These are phyloP conservation scores for Psittacula echo DNA, from an alignment of 2,797 vertebrate genomes.

Conservation along the genomic window DNA sequence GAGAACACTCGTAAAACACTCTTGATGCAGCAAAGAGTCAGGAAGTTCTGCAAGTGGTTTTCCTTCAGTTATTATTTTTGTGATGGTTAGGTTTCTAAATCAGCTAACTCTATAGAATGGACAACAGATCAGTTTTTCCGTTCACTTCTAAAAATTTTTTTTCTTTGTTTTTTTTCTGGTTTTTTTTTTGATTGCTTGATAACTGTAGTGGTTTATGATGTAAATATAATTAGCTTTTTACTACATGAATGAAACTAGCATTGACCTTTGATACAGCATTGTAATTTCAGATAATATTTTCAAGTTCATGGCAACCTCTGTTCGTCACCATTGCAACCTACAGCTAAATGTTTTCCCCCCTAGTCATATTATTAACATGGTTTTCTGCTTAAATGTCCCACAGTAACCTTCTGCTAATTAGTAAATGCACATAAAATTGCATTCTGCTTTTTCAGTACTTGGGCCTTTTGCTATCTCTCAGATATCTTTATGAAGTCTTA, in stretches of 20 bases:
- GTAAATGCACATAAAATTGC: constrained; percentile 33
- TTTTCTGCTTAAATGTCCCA: constrained; percentile 35
- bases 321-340: constrained; percentile 50
- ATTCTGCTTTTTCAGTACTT: constrained; percentile 28
- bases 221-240: constrained; percentile 64
- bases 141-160: neutral
- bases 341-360: constrained; percentile 27
- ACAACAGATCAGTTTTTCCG: neutral
- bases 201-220: neutral
- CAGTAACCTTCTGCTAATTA: constrained; percentile 60
- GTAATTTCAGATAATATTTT: constrained; percentile 43
- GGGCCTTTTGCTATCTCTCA: neutral
- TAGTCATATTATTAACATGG: constrained; percentile 48
- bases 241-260: constrained; percentile 29
- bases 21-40: neutral
- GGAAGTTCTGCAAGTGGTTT: neutral
- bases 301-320: constrained; percentile 46
- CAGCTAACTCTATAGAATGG: neutral
- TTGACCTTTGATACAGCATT: constrained; percentile 33
- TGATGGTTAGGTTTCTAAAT: neutral
- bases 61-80: neutral
- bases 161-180: neutral
- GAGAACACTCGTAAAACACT: neutral
- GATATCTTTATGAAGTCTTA: neutral
- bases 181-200: neutral